A percentile compares a stretch with the other conserved stretches of the same genome.
Evolutionary conservation across 2,797 vertebrate species (phyloP).

Genomic region (Fringilla coelebs): DNA sequence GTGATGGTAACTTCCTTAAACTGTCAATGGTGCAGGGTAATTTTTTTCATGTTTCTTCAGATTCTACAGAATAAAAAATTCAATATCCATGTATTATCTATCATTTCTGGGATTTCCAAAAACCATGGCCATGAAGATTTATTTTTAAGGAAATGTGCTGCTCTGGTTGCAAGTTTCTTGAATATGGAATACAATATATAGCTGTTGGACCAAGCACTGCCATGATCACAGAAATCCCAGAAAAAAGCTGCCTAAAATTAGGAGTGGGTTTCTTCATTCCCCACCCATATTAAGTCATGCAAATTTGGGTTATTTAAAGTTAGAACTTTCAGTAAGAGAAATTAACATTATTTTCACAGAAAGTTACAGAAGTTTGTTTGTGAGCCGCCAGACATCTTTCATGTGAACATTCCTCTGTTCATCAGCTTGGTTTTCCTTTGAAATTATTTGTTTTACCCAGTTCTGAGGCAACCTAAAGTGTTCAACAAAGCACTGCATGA

Average conservation of each 20-base stretch:
- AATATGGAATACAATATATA: background rate
- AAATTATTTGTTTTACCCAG: background rate
- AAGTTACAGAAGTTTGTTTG: background rate
- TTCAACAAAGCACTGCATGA: background rate
- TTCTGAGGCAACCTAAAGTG: background rate
- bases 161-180: background rate
- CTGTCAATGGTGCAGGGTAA: background rate
- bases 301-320: background rate
- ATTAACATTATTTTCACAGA: background rate
- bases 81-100: background rate
- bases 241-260: background rate
- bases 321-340: background rate
- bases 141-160: background rate
- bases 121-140: background rate
- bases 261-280: background rate
- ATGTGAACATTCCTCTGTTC: background rate
- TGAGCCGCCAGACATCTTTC: background rate
- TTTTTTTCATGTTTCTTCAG: background rate
- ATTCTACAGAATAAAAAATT: background rate
- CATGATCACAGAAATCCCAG: background rate
- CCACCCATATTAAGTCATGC: background rate
- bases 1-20: background rate
- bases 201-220: background rate
- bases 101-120: background rate
- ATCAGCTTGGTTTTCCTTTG: background rate